These are phyloP conservation scores for Temnothorax ravouxi DNA, from an alignment of 2,888 invertebrate genomes.

Conservation along the genomic window DNA sequence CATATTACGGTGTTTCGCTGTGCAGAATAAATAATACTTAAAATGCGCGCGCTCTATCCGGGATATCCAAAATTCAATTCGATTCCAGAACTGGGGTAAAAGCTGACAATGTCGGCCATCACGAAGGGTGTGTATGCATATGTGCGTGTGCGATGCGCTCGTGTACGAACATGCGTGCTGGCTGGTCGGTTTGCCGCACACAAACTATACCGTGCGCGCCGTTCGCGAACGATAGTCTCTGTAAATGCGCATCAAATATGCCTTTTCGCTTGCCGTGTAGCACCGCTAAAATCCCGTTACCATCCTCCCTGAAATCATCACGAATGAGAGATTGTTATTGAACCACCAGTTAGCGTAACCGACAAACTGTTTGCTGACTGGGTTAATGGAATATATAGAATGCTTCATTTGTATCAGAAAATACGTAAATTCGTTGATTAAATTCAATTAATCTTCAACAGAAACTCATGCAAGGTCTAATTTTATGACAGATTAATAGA, in stretches of 20 bases:
- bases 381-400: conserved; percentile 70
- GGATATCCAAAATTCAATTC: conserved; percentile 65
- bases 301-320: neutral
- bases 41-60: conserved; percentile 59
- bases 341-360: conserved; percentile 70
- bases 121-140: neutral
- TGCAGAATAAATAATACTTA: conserved; percentile 73
- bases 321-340: conserved; percentile 66
- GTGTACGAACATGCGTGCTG: conserved; percentile 41
- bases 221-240: conserved; percentile 55
- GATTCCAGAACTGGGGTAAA: conserved; percentile 55
- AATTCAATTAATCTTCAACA: conserved; percentile 10
- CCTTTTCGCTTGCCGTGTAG: conserved; percentile 61
- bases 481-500: neutral
- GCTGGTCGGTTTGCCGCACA: conserved; percentile 42
- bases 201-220: conserved; percentile 2
- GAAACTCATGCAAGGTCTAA: neutral
- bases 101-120: conserved; percentile 63
- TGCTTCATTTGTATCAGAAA: neutral
- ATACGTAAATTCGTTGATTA: conserved; percentile 16
- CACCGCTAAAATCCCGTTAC: conserved; percentile 8
- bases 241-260: conserved; percentile 77
- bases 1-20: conserved; percentile 70
- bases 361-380: conserved; percentile 70
- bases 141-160: conserved; percentile 50